Evolutionary conservation across 1,140 invertebrate species (phyloP).

Genomic region (Conus betulinus): DNA sequence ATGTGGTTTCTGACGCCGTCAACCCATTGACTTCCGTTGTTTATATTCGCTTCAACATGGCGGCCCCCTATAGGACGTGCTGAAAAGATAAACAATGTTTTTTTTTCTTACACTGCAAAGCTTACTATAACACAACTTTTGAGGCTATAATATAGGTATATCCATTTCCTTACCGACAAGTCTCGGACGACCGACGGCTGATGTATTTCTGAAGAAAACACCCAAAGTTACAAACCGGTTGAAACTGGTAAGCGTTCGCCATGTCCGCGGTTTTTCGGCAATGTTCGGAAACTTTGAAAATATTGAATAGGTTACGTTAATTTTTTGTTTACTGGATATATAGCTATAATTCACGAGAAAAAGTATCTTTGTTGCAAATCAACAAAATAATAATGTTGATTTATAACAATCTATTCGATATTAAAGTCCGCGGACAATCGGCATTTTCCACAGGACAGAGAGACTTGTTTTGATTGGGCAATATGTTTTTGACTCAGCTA

Average conservation of each 20-base stretch:
- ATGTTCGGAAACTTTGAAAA: slow-evolving; percentile 24
- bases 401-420: not conserved
- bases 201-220: slow-evolving; percentile 60
- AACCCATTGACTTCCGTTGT: slow-evolving; percentile 61
- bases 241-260: slow-evolving; percentile 74
- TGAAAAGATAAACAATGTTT: slow-evolving; percentile 20
- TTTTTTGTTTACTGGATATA: not conserved
- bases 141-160: not conserved
- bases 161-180: slow-evolving; percentile 38
- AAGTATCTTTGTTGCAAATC: not conserved
- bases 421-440: slow-evolving; percentile 38
- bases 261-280: slow-evolving; percentile 63
- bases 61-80: slow-evolving; percentile 63
- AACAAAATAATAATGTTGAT: not conserved
- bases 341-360: not conserved
- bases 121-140: slow-evolving; percentile 17
- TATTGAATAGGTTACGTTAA: not conserved
- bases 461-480: slow-evolving; percentile 4
- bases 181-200: slow-evolving; percentile 24
- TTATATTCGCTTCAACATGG: slow-evolving; percentile 65
- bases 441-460: slow-evolving; percentile 38
- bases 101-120: slow-evolving; percentile 10
- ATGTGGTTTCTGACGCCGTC: not conserved
- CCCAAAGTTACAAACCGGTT: slow-evolving; percentile 73
- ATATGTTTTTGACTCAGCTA: not conserved